Evolutionary conservation across 2,888 invertebrate species (phyloP).

Genomic region (Chymomyza fuscimana): DNA sequence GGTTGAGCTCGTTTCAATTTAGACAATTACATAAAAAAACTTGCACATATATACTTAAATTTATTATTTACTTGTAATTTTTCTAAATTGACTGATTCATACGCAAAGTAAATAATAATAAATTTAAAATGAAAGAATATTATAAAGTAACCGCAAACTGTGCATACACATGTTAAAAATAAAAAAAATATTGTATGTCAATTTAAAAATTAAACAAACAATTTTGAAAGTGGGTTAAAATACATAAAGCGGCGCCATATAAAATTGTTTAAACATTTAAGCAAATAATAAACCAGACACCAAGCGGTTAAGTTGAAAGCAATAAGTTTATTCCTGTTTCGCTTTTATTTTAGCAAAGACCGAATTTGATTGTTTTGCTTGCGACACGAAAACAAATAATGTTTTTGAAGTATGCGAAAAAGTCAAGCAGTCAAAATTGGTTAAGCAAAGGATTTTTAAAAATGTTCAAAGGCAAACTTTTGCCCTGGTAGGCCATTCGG

Average conservation of each 20-base stretch:
- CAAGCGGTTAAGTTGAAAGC: conserved; percentile 54
- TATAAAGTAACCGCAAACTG: neutral
- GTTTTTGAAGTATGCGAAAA: neutral
- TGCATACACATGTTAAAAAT: neutral
- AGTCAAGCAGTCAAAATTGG: neutral
- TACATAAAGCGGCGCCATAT: conserved; percentile 45
- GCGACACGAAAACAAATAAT: neutral
- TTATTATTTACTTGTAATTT: conserved; percentile 52
- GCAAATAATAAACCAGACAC: conserved; percentile 31
- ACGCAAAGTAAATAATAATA: conserved; percentile 1
- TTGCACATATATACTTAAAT: neutral
- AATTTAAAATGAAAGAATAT: neutral
- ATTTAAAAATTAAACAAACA: conserved; percentile 23
- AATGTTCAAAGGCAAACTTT: neutral
- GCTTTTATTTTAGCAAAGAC: neutral
- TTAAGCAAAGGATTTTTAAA: conserved; percentile 2
- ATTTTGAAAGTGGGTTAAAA: conserved; percentile 63
- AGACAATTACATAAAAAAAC: conserved; percentile 52
- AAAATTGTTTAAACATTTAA: conserved; percentile 40
- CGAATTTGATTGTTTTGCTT: neutral
- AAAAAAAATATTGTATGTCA: conserved; percentile 27
- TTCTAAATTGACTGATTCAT: conserved; percentile 67
- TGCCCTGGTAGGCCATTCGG: neutral
- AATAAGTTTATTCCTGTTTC: conserved; percentile 5
- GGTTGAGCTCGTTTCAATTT: conserved; percentile 55